These are phyloP conservation scores for Drosophila azteca DNA, from an alignment of 1,140 invertebrate genomes.

Conservation along the genomic window DNA sequence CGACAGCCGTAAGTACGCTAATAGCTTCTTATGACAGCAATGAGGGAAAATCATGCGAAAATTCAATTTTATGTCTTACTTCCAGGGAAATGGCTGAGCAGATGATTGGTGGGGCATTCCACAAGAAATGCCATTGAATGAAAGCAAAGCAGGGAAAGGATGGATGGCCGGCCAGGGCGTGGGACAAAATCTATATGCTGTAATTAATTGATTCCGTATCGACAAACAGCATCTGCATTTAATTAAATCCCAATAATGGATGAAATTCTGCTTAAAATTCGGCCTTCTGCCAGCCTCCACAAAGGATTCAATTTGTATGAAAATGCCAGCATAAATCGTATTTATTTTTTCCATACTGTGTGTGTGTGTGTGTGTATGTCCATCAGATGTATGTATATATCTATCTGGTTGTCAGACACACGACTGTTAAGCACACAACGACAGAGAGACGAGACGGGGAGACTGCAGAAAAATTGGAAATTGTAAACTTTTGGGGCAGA, in stretches of 20 bases:
- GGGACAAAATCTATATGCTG: neutral
- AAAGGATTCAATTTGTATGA: constrained; percentile 18
- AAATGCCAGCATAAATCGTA: constrained; percentile 11
- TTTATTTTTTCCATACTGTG: no score
- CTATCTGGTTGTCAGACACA: constrained; percentile 22
- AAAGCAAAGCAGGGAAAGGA: no score
- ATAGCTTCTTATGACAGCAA: constrained; percentile 72
- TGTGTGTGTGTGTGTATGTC: constrained; percentile 13
- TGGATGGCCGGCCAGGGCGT: no score
- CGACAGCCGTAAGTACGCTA: constrained; percentile 62
- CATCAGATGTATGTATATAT: neutral
- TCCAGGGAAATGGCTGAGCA: neutral
- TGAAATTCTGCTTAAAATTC: constrained; percentile 12
- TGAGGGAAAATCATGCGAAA: constrained; percentile 50
- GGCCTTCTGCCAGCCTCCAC: constrained; percentile 2
- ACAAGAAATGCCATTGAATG: neutral
- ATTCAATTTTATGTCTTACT: constrained; percentile 41
- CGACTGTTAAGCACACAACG: constrained; percentile 2
- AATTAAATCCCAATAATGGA: constrained; percentile 1
- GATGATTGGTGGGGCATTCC: neutral
- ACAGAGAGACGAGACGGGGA: neutral
- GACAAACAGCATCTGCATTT: neutral
- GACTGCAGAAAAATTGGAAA: neutral
- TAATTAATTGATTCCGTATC: constrained; percentile 15
- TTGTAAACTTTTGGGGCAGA: constrained; percentile 14